A percentile compares a stretch with the other conserved stretches of the same genome.
Conservation (phyloP, 2,888 invertebrate species). For the Andrena trimmerana region DNA sequence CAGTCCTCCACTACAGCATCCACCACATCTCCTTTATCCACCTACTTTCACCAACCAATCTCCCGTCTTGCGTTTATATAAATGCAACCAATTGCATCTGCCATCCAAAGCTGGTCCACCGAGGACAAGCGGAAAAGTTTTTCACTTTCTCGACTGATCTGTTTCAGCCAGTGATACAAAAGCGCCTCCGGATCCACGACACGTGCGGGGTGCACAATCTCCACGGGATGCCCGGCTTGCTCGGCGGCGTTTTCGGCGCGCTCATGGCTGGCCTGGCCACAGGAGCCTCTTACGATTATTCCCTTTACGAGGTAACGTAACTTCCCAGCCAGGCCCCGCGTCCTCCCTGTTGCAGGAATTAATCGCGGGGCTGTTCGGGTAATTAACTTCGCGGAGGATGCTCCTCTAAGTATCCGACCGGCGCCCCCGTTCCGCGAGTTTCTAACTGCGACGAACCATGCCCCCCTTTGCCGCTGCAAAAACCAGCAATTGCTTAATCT, state of each 20-base stretch:
- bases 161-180: conserved; percentile 88
- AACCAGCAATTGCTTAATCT: conserved; percentile 45
- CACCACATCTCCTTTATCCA: too few relatives aligned
- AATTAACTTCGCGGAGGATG: conserved; percentile 52
- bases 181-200: conserved; percentile 89
- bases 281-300: conserved; percentile 88
- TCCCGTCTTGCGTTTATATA: too few relatives aligned
- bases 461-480: conserved; percentile 1
- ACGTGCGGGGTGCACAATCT: conserved; percentile 98
- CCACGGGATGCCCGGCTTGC: conserved; percentile 97
- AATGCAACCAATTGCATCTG: too few relatives aligned
- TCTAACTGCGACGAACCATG: conserved; percentile 37
- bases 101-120: background rate
- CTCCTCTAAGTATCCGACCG: conserved; percentile 20
- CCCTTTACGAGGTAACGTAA: conserved; percentile 85
- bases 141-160: background rate
- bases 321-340: background rate
- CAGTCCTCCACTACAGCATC: too few relatives aligned
- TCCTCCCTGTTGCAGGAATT: conserved; percentile 30
- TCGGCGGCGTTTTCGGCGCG: conserved; percentile 93
- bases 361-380: conserved; percentile 37
- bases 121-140: background rate
- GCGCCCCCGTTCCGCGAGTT: conserved; percentile 13
- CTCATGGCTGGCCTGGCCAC: conserved; percentile 91
- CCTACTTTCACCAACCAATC: too few relatives aligned